Percentiles rank a stretch among this genome's conserved stretches.
phyloP scores from a whole-genome alignment of 2,888 invertebrate genomes.

The Aphodius granarius region DNA sequence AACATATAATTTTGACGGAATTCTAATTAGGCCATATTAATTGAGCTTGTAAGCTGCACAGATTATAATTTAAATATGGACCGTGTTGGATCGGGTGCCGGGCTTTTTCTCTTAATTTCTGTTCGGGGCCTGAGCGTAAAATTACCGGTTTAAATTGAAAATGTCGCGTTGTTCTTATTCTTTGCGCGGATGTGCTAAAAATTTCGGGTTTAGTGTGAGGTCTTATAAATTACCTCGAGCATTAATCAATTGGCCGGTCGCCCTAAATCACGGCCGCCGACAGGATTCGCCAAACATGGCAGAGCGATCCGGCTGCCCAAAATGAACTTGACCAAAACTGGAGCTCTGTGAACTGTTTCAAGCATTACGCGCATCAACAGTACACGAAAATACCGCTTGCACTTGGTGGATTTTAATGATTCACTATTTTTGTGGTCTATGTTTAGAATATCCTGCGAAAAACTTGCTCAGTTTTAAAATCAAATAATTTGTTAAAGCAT shows the following conservation, averaged over 20 bases:
- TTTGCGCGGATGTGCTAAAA: slow-evolving; percentile 7
- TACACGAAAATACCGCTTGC: neutral
- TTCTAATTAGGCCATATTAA: slow-evolving; percentile 16
- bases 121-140: slow-evolving; percentile 1
- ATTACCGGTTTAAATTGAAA: neutral
- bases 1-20: slow-evolving; percentile 12
- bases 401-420: neutral
- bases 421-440: too few relatives aligned
- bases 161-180: neutral
- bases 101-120: slow-evolving; percentile 7
- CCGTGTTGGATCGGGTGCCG: neutral
- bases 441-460: too few relatives aligned
- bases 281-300: slow-evolving; percentile 11
- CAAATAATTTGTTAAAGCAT: too few relatives aligned
- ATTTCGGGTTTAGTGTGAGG: slow-evolving; percentile 14
- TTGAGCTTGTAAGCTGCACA: slow-evolving; percentile 8
- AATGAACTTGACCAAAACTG: neutral
- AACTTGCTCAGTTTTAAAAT: too few relatives aligned
- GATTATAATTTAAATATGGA: slow-evolving; percentile 7
- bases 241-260: slow-evolving; percentile 11
- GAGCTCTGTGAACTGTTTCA: neutral
- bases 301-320: neutral
- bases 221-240: slow-evolving; percentile 12
- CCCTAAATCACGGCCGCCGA: slow-evolving; percentile 7
- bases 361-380: neutral